Conservation (phyloP, 2,888 invertebrate species). For the Aspidiotus rigidus region DNA sequence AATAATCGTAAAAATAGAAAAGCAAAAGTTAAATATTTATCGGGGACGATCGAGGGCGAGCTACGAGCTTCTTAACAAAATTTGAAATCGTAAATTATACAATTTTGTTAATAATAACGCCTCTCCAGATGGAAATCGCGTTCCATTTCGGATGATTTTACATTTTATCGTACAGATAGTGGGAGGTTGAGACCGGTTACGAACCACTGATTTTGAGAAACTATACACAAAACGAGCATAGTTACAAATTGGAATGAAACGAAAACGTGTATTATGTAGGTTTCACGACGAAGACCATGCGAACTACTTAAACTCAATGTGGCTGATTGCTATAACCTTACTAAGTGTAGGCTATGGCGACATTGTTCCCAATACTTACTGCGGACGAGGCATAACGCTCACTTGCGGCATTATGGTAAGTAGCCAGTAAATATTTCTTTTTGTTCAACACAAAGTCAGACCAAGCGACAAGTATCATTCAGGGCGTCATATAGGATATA, state of each 20-base stretch:
- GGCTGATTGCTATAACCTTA: constrained; percentile 99
- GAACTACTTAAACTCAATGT: constrained; percentile 98
- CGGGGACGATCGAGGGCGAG: no score
- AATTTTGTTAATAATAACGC: no score
- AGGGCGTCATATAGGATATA: no score
- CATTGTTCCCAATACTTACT: constrained; percentile 99
- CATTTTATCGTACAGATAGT: no score
- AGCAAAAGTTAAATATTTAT: no score
- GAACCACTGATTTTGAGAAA: constrained; percentile 33
- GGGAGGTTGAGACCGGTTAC: background rate
- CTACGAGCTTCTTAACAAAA: no score
- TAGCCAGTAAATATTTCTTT: constrained; percentile 26
- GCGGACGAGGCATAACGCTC: constrained; percentile 97
- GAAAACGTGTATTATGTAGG: constrained; percentile 48
- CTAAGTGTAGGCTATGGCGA: constrained; percentile 99
- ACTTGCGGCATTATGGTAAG: constrained; percentile 99
- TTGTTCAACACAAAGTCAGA: background rate
- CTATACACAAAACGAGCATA: constrained; percentile 1
- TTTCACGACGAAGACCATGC: constrained; percentile 98
- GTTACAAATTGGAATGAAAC: constrained; percentile 26
- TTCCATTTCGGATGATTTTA: no score
- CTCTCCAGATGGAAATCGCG: no score
- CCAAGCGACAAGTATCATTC: background rate
- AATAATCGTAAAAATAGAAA: no score
- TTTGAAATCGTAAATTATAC: no score